Percentiles rank a stretch among this genome's conserved stretches.
These are phyloP conservation scores for Eustalomyia histrio DNA, from an alignment of 2,888 invertebrate genomes.

Conservation along the genomic window DNA sequence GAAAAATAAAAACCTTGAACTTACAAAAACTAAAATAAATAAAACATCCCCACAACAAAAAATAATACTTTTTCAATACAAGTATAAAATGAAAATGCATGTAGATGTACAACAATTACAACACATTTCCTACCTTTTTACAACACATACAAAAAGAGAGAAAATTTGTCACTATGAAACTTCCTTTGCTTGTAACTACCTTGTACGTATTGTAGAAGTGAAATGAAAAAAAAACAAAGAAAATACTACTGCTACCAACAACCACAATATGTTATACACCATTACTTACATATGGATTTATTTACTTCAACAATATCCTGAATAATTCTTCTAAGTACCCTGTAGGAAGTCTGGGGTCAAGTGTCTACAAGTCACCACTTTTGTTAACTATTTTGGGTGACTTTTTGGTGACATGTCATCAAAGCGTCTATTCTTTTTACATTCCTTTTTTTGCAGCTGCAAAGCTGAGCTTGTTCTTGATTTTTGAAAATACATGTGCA, in stretches of 20 bases:
- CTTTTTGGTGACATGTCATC: no score
- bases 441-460: no score
- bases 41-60: neutral
- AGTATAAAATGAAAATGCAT: neutral
- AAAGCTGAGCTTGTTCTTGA: no score
- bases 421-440: no score
- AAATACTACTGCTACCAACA: neutral
- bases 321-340: no score
- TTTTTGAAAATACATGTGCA: no score
- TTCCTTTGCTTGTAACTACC: neutral
- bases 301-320: neutral
- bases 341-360: no score
- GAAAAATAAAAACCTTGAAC: conserved; percentile 7
- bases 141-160: neutral
- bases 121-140: neutral
- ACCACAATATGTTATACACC: neutral
- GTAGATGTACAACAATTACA: neutral
- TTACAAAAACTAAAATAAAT: conserved; percentile 2
- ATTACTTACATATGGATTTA: no score
- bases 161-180: conserved; percentile 24
- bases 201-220: neutral
- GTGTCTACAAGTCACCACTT: no score
- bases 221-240: neutral
- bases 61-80: neutral
- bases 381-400: no score